Evolutionary conservation across 1,140 invertebrate genomes (phyloP), one percentile per base, ranked within the genome.

Genomic region (Bombus balteatus): DNA sequence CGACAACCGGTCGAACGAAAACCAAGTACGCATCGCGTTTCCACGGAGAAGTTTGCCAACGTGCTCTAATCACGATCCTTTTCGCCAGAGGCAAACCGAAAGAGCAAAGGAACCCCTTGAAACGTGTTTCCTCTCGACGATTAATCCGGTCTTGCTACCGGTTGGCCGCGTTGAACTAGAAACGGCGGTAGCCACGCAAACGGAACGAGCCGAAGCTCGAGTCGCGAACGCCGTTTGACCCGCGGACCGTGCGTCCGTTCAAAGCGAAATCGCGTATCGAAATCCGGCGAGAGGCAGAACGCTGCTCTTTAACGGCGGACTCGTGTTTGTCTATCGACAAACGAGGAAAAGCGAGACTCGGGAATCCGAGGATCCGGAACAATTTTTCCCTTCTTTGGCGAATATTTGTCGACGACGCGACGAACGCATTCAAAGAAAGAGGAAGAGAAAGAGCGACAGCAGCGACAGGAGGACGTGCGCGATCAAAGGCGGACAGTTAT

Each of bases 401-500:
- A 39, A 28, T 78, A 78, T 65, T 78, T 41, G 75, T 62, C 37
- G 75, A 62, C 28, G 59, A 65, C 59, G 6, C 57, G 34, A 9
- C 22, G 22, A 10, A 3, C 34, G 68, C 70, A 0, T 15, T 47
- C 43, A 0, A 1, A 22, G 47, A 53, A 53, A 53, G 47, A 8
- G 18, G 22, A 53, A 59, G 57, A 28, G 25, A 1, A 13, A 12
- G 13, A 1, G 4, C 28, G n/a, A 13, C n/a, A 10, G 10, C 18
- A 3, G 25, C 10, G 28, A n/a, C 25, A 5, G 10, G 15, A 39
- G 13, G 32, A 53, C 4, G 25, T 3, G 37, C 12, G 39, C 66
- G 43, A 80, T 79, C 83, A 84, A 79, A 85, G 76, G 39, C 32
- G 39, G 34, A 53, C 41, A 10, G 47, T 83, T 73, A 83, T 87